These are phyloP conservation scores for Polypterus bichir DNA, from an alignment of 2,113 vertebrate genomes.

Conservation along the genomic window DNA sequence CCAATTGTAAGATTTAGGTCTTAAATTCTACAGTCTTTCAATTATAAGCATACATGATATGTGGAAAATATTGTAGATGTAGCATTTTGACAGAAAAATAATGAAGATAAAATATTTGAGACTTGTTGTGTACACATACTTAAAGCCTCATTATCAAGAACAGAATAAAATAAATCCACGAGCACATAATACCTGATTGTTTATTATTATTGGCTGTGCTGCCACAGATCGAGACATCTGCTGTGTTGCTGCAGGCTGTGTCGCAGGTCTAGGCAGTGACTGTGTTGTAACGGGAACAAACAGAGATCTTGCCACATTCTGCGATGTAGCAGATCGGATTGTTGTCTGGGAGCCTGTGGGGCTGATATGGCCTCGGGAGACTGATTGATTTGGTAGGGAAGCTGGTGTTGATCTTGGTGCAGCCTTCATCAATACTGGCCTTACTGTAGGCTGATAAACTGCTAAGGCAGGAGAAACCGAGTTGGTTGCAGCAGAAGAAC, in stretches of 20 bases:
- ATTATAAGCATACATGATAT: no score
- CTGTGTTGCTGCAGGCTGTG: conserved; percentile 33
- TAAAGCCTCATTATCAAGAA: no score
- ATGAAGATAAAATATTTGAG: no score
- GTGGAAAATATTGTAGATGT: no score
- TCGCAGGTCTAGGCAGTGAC: conserved; percentile 29
- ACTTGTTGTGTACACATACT: no score
- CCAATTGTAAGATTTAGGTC: no score
- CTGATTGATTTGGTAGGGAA: conserved; percentile 29
- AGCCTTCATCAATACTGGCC: conserved; percentile 39
- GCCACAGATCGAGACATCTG: conserved; percentile 35
- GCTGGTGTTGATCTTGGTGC: conserved; percentile 42
- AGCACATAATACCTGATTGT: conserved; percentile 56
- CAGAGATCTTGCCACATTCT: conserved; percentile 33
- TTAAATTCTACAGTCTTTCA: no score
- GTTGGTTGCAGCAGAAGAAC: conserved; percentile 34
- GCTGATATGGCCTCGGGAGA: conserved; percentile 30
- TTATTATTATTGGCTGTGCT: conserved; percentile 52
- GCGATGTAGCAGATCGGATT: conserved; percentile 32
- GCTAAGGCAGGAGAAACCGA: conserved; percentile 28
- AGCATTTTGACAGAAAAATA: no score
- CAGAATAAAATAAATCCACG: no score
- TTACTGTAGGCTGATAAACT: conserved; percentile 42
- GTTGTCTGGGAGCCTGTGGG: conserved; percentile 34
- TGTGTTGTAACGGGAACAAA: conserved; percentile 38